These are phyloP conservation scores for Unio delphinus DNA, from an alignment of 2,888 invertebrate genomes.

Conservation along the genomic window DNA sequence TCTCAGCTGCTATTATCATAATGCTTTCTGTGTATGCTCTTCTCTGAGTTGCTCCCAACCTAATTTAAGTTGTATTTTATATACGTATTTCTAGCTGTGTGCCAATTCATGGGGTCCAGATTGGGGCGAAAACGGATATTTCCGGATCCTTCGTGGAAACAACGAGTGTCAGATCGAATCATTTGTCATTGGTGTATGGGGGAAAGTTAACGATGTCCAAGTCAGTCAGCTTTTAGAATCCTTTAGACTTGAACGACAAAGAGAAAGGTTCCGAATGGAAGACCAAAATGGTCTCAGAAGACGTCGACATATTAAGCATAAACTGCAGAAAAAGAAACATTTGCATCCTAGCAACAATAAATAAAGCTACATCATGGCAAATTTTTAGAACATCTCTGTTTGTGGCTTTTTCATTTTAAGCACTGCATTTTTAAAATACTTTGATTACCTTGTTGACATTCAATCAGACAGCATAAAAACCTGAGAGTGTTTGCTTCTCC, in stretches of 20 bases:
- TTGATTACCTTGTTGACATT: no score
- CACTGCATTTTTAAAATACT: no score
- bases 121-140: constrained; percentile 95
- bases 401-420: no score
- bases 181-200: constrained; percentile 87
- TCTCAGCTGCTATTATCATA: no score
- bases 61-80: no score
- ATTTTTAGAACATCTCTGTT: no score
- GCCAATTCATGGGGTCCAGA: constrained; percentile 94
- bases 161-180: constrained; percentile 93
- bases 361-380: no score
- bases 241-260: constrained; percentile 27
- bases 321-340: constrained; percentile 1
- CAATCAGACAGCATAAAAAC: no score
- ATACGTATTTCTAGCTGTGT: constrained; percentile 78
- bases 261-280: constrained; percentile 9
- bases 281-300: constrained; percentile 9
- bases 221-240: constrained; percentile 25
- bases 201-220: constrained; percentile 40
- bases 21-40: no score
- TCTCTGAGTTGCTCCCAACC: no score
- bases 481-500: no score
- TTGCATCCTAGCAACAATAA: background rate
- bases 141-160: constrained; percentile 86
- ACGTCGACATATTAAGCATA: constrained; percentile 1